Percentiles rank a stretch among this genome's conserved stretches.
Evolutionary conservation across 2,113 vertebrate species (phyloP).

Genomic region (Dasypus novemcinctus): DNA sequence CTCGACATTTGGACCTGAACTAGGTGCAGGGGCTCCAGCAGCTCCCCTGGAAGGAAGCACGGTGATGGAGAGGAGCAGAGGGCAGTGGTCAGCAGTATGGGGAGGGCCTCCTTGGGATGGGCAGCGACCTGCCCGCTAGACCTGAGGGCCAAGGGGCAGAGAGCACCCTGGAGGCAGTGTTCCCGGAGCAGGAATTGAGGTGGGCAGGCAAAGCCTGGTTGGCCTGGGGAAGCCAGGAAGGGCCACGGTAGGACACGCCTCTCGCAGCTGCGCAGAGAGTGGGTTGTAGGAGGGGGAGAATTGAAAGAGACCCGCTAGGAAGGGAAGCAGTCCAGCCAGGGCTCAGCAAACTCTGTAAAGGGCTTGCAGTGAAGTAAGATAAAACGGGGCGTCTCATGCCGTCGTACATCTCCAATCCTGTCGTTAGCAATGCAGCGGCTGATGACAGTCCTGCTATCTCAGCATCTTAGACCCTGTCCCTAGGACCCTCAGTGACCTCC

Average conservation of each 20-base stretch:
- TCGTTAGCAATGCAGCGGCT: too few species aligned
- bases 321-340: neutral
- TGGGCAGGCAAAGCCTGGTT: neutral
- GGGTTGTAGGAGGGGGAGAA: neutral
- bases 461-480: too few species aligned
- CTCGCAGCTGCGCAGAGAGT: neutral
- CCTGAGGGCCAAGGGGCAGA: neutral
- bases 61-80: rapidly evolving
- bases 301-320: neutral
- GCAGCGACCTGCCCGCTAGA: too few species aligned
- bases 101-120: rapidly evolving
- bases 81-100: rapidly evolving
- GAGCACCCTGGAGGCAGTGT: rapidly evolving
- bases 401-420: too few species aligned
- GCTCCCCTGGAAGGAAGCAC: rapidly evolving
- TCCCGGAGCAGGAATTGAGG: neutral
- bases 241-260: neutral
- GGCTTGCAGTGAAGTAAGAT: neutral
- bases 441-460: too few species aligned
- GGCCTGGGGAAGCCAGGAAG: neutral
- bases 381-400: too few species aligned
- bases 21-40: rapidly evolving
- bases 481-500: too few species aligned
- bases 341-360: neutral
- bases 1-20: neutral